Evolutionary conservation across 1,140 invertebrate species (phyloP).

Genomic region (Campoletis sonorensis): DNA sequence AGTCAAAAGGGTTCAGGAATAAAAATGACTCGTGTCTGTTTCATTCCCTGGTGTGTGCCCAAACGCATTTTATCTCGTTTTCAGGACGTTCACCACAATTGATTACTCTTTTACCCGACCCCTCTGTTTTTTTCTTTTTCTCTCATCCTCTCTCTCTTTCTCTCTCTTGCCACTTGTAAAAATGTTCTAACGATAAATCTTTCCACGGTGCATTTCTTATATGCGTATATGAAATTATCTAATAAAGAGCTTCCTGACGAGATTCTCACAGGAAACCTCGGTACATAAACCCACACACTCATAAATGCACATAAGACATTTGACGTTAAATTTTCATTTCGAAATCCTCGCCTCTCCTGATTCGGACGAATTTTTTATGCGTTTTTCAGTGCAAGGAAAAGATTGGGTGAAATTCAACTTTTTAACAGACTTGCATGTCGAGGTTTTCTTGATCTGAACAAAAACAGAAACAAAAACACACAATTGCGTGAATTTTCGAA

Average conservation of each 20-base stretch:
- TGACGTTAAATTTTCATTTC: too few species aligned
- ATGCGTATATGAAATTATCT: constrained; percentile 17
- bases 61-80: constrained; percentile 29
- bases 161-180: not conserved
- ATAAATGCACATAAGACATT: too few species aligned
- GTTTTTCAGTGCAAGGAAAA: too few species aligned
- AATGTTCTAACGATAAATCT: constrained; percentile 27
- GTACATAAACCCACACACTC: not conserved
- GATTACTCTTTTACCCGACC: constrained; percentile 8
- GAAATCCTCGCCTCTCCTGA: too few species aligned
- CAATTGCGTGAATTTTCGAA: too few species aligned
- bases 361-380: too few species aligned
- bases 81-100: constrained; percentile 36
- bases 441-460: too few species aligned
- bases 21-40: constrained; percentile 8
- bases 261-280: not conserved
- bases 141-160: not conserved
- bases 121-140: not conserved
- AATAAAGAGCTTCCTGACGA: constrained; percentile 16
- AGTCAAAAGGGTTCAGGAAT: not conserved
- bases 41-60: too few species aligned
- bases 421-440: too few species aligned
- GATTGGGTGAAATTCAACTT: too few species aligned
- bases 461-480: too few species aligned
- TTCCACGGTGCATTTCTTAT: not conserved